A percentile compares a stretch with the other conserved stretches of the same genome.
These are phyloP conservation scores for Forbesichthys agassizii DNA, from an alignment of 2,113 vertebrate species.

Conservation along the genomic window DNA sequence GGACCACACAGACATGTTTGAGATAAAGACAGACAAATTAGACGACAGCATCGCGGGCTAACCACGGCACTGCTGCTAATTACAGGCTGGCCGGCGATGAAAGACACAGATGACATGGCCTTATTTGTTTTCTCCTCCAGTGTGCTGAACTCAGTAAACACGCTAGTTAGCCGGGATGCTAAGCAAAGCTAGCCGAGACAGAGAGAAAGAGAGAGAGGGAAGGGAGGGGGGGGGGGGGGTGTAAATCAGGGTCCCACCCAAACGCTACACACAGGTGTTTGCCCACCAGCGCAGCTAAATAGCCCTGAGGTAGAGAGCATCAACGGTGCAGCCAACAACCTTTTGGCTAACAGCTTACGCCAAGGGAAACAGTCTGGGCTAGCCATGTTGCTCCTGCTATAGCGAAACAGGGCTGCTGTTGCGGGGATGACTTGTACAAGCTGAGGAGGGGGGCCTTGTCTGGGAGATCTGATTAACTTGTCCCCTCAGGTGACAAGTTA, in stretches of 20 bases:
- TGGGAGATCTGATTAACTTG: constrained; percentile 54
- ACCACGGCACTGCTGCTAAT: constrained; percentile 75
- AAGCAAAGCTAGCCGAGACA: constrained; percentile 38
- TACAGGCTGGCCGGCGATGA: constrained; percentile 73
- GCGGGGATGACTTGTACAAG: constrained; percentile 27
- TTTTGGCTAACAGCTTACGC: constrained; percentile 42
- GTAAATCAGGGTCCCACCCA: constrained; percentile 26
- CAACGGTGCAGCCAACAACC: constrained; percentile 51
- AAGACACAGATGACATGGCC: constrained; percentile 71
- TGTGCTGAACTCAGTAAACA: constrained; percentile 59
- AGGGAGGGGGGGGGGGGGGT: background rate
- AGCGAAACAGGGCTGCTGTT: constrained; percentile 35
- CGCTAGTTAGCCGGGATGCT: constrained; percentile 28
- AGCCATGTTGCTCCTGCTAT: constrained; percentile 34
- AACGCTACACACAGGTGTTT: constrained; percentile 67
- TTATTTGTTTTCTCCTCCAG: constrained; percentile 70
- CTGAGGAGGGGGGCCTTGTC: constrained; percentile 30
- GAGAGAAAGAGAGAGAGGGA: background rate
- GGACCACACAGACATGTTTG: constrained; percentile 80
- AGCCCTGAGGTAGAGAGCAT: constrained; percentile 54
- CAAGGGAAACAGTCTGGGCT: constrained; percentile 60
- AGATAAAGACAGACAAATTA: constrained; percentile 83
- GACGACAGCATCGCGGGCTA: constrained; percentile 73
- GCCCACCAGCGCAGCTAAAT: constrained; percentile 41
- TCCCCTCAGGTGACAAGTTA: constrained; percentile 48